Evolutionary conservation across 2,797 vertebrate species (phyloP).

Genomic region (Petrocephalus sullivani): DNA sequence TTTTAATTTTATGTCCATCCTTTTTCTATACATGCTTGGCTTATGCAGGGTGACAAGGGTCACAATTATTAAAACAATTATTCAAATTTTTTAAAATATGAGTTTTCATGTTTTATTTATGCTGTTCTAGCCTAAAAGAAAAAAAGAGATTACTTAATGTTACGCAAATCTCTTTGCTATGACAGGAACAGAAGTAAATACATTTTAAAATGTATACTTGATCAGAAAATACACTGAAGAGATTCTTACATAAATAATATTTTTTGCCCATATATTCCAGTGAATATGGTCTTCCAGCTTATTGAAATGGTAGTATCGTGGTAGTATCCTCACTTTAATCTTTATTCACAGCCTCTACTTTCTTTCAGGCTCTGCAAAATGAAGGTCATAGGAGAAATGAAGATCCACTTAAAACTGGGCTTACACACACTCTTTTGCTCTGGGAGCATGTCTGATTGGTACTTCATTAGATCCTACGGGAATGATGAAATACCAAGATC

Average conservation of each 20-base stretch:
- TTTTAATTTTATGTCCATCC: not conserved
- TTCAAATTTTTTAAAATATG: not conserved
- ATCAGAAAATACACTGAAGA: not conserved
- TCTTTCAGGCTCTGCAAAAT: slow-evolving; percentile 47
- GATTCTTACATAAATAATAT: not conserved
- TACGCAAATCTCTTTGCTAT: not conserved
- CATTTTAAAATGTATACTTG: slow-evolving; percentile 5
- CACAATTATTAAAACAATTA: not conserved
- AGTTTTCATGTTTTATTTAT: not conserved
- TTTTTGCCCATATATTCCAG: not conserved
- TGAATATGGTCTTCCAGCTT: not conserved
- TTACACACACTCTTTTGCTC: slow-evolving; percentile 47
- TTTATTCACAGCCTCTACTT: not conserved
- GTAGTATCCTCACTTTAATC: not conserved
- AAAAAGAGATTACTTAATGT: not conserved
- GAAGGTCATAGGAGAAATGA: slow-evolving; percentile 46
- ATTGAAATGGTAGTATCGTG: not conserved
- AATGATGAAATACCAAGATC: slow-evolving; percentile 56
- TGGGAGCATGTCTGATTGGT: slow-evolving; percentile 52
- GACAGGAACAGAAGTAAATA: not conserved
- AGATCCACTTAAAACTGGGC: slow-evolving; percentile 50
- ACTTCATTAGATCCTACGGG: slow-evolving; percentile 48
- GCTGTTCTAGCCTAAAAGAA: not conserved
- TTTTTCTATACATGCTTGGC: not conserved
- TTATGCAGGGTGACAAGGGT: not conserved